Conservation (phyloP, 2,797 vertebrate species). For the Sphenopsis melanotis region DNA sequence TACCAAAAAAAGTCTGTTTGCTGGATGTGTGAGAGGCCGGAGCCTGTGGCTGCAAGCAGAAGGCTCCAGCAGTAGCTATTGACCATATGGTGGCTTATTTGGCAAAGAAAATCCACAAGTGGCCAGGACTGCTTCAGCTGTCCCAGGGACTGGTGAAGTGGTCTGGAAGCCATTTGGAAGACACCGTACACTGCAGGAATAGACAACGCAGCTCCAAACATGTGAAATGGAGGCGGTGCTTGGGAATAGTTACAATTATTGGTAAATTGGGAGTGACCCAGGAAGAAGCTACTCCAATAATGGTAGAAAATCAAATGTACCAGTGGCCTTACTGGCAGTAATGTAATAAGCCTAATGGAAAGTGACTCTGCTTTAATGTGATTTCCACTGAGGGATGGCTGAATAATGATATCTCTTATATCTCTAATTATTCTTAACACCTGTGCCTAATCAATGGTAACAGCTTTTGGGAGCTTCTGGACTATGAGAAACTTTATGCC, state of each 20-base stretch:
- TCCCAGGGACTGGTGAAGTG: not conserved
- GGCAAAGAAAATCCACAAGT: not conserved
- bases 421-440: slow-evolving; percentile 37
- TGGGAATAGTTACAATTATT: not conserved
- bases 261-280: not conserved
- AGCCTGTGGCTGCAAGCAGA: not conserved
- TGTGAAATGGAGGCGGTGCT: not conserved
- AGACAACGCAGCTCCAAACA: not conserved
- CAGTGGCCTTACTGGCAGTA: not conserved
- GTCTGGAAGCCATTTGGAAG: not conserved
- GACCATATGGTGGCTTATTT: not conserved
- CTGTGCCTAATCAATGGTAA: not conserved
- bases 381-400: not conserved
- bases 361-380: slow-evolving; percentile 14
- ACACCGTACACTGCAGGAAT: not conserved
- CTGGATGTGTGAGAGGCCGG: not conserved
- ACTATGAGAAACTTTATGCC: not conserved
- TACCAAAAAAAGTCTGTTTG: not conserved
- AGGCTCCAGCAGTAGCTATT: not conserved
- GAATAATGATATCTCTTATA: not conserved
- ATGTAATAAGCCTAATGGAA: slow-evolving; percentile 48
- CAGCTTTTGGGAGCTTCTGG: not conserved
- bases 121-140: not conserved
- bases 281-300: not conserved
- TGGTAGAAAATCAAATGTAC: not conserved